Evolutionary conservation across 53 echinoderm and acorn worm species (phyloP).

Genomic region (Echinarachnius parma): DNA sequence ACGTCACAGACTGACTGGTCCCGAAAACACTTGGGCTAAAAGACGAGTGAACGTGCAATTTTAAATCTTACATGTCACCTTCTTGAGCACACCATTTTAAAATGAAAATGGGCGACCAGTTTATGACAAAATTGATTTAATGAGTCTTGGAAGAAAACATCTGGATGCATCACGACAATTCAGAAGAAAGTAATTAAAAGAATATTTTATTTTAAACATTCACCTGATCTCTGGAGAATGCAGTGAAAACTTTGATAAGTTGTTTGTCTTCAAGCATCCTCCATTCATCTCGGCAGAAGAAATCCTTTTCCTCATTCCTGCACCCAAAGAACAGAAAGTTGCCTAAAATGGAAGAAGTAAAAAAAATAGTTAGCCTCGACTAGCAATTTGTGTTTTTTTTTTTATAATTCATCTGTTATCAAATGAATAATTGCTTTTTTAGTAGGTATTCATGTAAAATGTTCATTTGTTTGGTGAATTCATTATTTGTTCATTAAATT

Average conservation of each 20-base stretch:
- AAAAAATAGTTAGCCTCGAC: neutral
- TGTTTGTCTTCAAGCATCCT: constrained; percentile 31
- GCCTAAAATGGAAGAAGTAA: constrained; percentile 27
- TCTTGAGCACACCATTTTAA: neutral
- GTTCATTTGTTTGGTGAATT: too few relatives aligned
- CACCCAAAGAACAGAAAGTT: constrained; percentile 91
- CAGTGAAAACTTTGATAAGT: constrained; percentile 69
- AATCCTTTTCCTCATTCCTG: constrained; percentile 73
- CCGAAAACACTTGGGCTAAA: too few relatives aligned
- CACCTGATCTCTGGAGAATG: constrained; percentile 94
- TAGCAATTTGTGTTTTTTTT: too few relatives aligned
- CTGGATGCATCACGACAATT: too few relatives aligned
- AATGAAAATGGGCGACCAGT: neutral
- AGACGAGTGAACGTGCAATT: too few relatives aligned
- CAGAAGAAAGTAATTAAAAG: neutral
- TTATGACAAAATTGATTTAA: too few relatives aligned
- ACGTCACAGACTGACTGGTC: too few relatives aligned
- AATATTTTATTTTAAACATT: neutral
- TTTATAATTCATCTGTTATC: too few relatives aligned
- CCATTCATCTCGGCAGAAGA: constrained; percentile 79
- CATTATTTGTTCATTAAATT: too few relatives aligned
- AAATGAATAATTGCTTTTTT: too few relatives aligned
- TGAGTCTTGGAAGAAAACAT: too few relatives aligned
- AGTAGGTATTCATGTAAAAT: too few relatives aligned
- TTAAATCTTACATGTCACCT: neutral